Conservation (phyloP, 2,797 vertebrate species). For the Brachymystax lenok region DNA sequence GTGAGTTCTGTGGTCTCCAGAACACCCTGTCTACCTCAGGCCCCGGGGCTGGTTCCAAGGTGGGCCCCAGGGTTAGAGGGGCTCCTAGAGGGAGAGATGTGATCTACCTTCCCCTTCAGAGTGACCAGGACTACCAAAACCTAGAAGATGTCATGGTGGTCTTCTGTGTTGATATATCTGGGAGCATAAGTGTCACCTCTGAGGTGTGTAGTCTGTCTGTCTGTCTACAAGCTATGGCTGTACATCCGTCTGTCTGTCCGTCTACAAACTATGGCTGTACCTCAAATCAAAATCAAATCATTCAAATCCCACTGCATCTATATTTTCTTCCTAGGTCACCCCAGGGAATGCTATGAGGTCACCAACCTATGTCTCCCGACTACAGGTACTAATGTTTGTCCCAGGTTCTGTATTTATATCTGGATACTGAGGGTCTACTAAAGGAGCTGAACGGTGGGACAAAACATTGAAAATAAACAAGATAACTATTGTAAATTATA, state of each 20-base stretch:
- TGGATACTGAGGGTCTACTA: too few relatives aligned
- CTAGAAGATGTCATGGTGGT: slow-evolving; percentile 75
- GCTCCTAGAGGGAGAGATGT: slow-evolving; percentile 56
- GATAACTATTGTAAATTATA: too few relatives aligned
- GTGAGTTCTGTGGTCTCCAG: slow-evolving; percentile 75
- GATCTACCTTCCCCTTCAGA: slow-evolving; percentile 57
- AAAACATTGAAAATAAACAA: too few relatives aligned
- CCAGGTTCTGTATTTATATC: too few relatives aligned
- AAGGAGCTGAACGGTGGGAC: too few relatives aligned
- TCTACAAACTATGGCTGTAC: too few relatives aligned
- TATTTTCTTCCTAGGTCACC: slow-evolving; percentile 52
- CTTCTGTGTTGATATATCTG: slow-evolving; percentile 81
- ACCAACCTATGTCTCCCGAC: slow-evolving; percentile 65
- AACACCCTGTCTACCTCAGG: slow-evolving; percentile 42
- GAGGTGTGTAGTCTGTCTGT: slow-evolving; percentile 61
- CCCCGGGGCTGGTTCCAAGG: neutral
- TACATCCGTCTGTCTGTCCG: too few relatives aligned
- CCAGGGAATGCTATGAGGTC: slow-evolving; percentile 54
- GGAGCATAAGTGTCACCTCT: slow-evolving; percentile 80
- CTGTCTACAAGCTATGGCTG: neutral
- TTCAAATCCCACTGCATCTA: neutral
- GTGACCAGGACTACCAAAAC: slow-evolving; percentile 70
- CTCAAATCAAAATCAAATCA: too few relatives aligned
- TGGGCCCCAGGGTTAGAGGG: neutral
- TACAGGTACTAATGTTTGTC: slow-evolving; percentile 59